A percentile compares a stretch with the other conserved stretches of the same genome.
Conservation (phyloP, 2,113 vertebrate species). For the Heterotis niloticus region DNA sequence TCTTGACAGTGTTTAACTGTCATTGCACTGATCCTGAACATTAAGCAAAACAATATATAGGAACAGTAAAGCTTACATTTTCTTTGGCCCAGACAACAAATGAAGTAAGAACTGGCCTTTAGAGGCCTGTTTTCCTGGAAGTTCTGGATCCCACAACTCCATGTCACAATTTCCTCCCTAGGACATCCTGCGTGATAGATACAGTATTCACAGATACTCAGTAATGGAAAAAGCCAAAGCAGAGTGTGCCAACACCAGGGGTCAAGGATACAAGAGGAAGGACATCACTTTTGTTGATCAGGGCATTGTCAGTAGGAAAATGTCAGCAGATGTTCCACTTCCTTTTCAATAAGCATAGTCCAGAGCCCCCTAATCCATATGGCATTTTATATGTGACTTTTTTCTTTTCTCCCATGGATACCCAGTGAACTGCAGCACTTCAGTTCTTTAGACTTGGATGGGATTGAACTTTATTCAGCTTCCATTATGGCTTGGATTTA, state of each 20-base stretch:
- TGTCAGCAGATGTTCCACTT: slow-evolving; percentile 32
- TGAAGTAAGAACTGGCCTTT: background rate
- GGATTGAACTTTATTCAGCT: too few species aligned
- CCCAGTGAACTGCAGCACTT: background rate
- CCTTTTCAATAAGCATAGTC: slow-evolving; percentile 10
- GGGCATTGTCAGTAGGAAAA: slow-evolving; percentile 8
- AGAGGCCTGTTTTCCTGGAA: background rate
- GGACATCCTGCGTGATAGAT: slow-evolving; percentile 20
- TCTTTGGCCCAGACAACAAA: background rate
- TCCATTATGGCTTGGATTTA: too few species aligned
- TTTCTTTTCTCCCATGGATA: background rate
- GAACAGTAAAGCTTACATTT: background rate
- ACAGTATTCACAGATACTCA: background rate
- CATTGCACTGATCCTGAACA: too few species aligned
- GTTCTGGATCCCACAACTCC: background rate
- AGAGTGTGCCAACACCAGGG: background rate
- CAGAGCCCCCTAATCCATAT: too few species aligned
- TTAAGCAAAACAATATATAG: background rate
- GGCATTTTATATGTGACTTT: background rate
- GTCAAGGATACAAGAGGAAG: slow-evolving; percentile 29
- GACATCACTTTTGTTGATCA: slow-evolving; percentile 16
- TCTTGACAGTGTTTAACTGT: too few species aligned
- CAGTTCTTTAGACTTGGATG: too few species aligned
- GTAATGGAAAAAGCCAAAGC: background rate
- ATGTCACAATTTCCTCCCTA: background rate